Percentiles rank a stretch among this genome's conserved stretches.
phyloP scores from a whole-genome alignment of 1,140 invertebrate species.

The Eupeodes corollae region DNA sequence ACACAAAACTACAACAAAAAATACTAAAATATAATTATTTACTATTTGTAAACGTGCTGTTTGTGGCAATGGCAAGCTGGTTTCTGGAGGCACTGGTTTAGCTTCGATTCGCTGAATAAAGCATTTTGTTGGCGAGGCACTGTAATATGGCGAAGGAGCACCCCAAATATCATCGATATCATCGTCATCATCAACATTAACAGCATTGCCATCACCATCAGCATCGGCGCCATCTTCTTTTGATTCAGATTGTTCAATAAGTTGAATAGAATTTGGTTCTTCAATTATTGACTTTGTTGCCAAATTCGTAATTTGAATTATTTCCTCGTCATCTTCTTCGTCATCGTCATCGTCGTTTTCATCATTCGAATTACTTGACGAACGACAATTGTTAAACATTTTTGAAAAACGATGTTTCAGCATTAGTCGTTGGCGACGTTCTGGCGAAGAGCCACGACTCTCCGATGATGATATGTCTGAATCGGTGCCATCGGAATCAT shows the following conservation, averaged over 20 bases:
- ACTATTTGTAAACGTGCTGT: no score
- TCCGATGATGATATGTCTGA: not conserved
- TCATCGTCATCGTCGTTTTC: not conserved
- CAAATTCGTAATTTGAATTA: not conserved
- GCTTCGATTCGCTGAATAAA: not conserved
- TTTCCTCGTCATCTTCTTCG: not conserved
- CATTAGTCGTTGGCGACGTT: not conserved
- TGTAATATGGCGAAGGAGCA: constrained; percentile 23
- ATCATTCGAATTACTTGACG: not conserved
- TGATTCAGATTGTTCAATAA: not conserved
- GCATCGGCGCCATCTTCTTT: constrained; percentile 3
- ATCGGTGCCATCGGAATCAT: not conserved
- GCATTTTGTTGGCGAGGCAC: constrained; percentile 18
- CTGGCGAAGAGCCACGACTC: not conserved
- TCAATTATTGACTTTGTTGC: not conserved
- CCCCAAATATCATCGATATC: constrained; percentile 29
- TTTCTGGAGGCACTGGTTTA: not conserved
- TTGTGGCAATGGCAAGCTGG: not conserved
- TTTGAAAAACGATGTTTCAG: not conserved
- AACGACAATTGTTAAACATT: no score
- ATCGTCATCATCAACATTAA: constrained; percentile 11
- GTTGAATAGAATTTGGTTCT: no score
- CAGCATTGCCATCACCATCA: constrained; percentile 14
- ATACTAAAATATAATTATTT: not conserved
- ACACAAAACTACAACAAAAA: not conserved